Base-by-base conservation (phyloP, 64 coral and sea anemone species). In the Cladopsammia gracilis region DNA sequence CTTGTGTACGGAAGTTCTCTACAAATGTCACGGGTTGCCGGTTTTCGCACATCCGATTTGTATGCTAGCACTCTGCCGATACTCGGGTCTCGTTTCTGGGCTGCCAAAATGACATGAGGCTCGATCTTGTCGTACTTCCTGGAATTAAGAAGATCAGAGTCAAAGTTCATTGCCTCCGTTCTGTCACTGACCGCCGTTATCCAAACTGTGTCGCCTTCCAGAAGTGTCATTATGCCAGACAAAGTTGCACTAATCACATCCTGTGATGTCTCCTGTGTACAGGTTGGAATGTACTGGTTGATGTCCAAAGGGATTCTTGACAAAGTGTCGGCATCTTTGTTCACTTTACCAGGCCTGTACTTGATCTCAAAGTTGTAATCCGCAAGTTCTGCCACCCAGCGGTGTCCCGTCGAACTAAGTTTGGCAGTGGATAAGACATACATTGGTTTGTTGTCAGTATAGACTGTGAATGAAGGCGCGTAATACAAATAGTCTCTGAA, bases 71-170 rank as follows among this genome's bases (percentile, higher is more conserved):
- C n/a, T n/a, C 77, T 70, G 22, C 48, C 68, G 43, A 89, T 88
- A 52, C 73, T 81, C 0, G 76, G 76, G 18, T 90, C 89, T 56
- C 22, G 54, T 64, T 89, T 71, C 66, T 90, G 89, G 15, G 89
- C 76, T 4, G 53, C 59, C 48, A 90, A 52, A 4, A 82, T 34
- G 2, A 80, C 69, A 4, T 67, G 46, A 57, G 46, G 62, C 22
- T 58, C 61, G 10, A 80, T 50, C 18, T 44, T 10, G 13, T 76
- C 25, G 6, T 71, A 76, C 24, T 52, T 90, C 15, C 61, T 69
- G 8, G 52, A 71, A 62, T 46, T 51, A 11, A 34, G 20, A 58
- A 70, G 64, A 62, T 48, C 13, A 48, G 20, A 64, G 58, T 74
- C 59, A 18, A 47, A 18, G 15, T 67, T 87, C 51, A 46, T 10